These are phyloP conservation scores for Enteromius treurensis DNA, from an alignment of 2,797 vertebrate genomes.

Conservation along the genomic window DNA sequence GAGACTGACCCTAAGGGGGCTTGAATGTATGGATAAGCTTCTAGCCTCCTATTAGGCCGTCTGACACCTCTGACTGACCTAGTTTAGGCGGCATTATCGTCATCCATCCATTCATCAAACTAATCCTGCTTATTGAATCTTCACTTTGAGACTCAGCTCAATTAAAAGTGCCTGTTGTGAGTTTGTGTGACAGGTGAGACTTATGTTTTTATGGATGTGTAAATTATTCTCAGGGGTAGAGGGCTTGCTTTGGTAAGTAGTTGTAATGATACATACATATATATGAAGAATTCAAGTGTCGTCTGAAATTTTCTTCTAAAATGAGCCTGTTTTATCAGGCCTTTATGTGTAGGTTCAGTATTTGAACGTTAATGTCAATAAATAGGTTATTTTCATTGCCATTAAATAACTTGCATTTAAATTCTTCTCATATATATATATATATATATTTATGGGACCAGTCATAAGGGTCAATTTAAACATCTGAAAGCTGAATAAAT, in stretches of 20 bases:
- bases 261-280: not conserved
- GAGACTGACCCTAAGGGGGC: conserved; percentile 9
- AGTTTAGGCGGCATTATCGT: not conserved
- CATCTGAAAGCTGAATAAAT: not conserved
- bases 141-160: conserved; percentile 5
- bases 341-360: too few relatives aligned
- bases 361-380: too few relatives aligned
- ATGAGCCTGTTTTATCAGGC: too few relatives aligned
- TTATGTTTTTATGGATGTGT: conserved; percentile 41
- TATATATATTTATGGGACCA: not conserved
- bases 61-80: conserved; percentile 46
- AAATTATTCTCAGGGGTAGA: conserved; percentile 23
- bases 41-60: conserved; percentile 19
- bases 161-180: conserved; percentile 37
- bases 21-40: conserved; percentile 20
- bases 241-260: not conserved
- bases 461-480: not conserved
- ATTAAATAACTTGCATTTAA: too few relatives aligned
- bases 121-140: conserved; percentile 16
- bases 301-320: too few relatives aligned
- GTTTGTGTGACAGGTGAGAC: conserved; percentile 39
- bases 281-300: not conserved
- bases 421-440: too few relatives aligned
- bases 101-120: not conserved
- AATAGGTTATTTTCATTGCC: too few relatives aligned